phyloP scores from a whole-genome alignment of 1,140 invertebrate species.

The Sminthurides bifidus region DNA sequence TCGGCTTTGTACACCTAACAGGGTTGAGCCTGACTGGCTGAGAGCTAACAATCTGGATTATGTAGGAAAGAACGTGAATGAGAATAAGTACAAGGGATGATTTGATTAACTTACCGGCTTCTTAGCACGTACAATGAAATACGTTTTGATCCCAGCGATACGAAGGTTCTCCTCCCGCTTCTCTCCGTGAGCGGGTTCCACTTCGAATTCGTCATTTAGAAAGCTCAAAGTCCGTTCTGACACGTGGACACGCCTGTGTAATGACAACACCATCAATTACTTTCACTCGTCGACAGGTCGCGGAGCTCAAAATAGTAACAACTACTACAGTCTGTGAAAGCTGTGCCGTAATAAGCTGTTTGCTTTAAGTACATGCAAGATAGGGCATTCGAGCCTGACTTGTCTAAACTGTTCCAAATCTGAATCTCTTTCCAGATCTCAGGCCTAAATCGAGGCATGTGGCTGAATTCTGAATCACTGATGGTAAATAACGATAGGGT shows the following conservation, averaged over 20 bases:
- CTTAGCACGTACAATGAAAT: constrained; percentile 74
- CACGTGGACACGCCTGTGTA: constrained; percentile 65
- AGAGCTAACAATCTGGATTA: neutral
- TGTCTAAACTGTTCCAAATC: too few species aligned
- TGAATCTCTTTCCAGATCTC: too few species aligned
- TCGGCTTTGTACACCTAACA: neutral
- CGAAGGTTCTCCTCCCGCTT: constrained; percentile 72
- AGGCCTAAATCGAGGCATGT: too few species aligned
- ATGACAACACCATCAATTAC: constrained; percentile 6
- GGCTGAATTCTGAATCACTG: too few species aligned
- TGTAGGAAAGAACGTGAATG: neutral
- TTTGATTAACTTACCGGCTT: constrained; percentile 55
- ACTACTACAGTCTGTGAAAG: too few species aligned
- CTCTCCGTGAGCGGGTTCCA: constrained; percentile 83
- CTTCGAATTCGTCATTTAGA: constrained; percentile 84
- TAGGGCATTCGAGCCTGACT: too few species aligned
- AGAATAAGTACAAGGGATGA: neutral
- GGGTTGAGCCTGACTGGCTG: neutral
- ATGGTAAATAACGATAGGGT: too few species aligned
- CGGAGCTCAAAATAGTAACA: too few species aligned
- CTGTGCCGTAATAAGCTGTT: too few species aligned
- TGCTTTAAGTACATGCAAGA: too few species aligned
- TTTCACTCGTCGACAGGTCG: too few species aligned
- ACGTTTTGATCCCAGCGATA: constrained; percentile 77
- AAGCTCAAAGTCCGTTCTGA: constrained; percentile 84